phyloP scores from a whole-genome alignment of 2,888 invertebrate genomes.

The Lasioglossum calceatum region DNA sequence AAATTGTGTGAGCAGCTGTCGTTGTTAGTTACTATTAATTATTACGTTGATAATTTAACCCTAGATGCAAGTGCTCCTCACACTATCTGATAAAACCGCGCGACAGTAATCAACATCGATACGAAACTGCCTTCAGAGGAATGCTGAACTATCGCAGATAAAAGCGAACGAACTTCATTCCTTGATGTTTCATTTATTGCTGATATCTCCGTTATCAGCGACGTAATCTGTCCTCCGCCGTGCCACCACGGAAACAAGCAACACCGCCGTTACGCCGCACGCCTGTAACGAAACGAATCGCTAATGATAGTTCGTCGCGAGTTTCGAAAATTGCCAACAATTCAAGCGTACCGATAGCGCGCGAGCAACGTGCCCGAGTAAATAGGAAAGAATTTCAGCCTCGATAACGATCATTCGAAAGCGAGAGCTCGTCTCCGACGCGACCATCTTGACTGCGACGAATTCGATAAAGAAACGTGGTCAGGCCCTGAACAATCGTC shows the following conservation, averaged over 20 bases:
- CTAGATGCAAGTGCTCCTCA: background rate
- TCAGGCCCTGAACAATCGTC: background rate
- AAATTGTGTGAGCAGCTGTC: no score
- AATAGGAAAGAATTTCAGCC: background rate
- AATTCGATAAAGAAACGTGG: background rate
- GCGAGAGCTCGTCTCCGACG: background rate
- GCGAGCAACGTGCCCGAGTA: background rate
- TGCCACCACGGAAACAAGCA: background rate
- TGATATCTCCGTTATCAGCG: constrained; percentile 31
- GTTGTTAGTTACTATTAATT: no score
- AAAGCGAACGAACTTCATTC: background rate
- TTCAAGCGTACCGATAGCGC: background rate
- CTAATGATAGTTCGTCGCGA: background rate
- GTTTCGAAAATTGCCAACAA: background rate
- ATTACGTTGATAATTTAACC: background rate
- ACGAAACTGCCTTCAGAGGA: background rate
- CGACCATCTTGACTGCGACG: background rate
- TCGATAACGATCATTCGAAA: background rate
- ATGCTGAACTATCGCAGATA: background rate
- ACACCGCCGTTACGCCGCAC: background rate
- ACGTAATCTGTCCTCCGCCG: background rate
- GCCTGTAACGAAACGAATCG: background rate
- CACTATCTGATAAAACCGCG: background rate
- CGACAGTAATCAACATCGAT: background rate
- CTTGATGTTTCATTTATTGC: background rate